Percentiles rank a stretch among this genome's conserved stretches.
Conservation (phyloP, 2,888 invertebrate genomes). For the Spatulosminthurus flaviceps region DNA sequence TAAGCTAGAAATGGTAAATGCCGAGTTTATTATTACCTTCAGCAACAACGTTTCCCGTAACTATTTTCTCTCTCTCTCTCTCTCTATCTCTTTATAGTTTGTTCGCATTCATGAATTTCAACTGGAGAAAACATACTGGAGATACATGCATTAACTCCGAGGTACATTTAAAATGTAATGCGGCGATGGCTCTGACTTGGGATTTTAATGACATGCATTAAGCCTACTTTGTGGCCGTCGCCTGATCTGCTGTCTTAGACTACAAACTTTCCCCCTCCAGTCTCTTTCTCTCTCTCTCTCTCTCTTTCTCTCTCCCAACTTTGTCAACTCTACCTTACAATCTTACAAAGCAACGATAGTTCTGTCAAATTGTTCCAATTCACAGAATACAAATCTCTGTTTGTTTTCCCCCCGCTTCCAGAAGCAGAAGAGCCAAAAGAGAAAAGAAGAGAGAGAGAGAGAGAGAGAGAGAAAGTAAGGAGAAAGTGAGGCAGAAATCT, state of each 20-base stretch:
- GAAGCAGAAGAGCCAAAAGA: neutral
- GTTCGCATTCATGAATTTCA: slow-evolving; percentile 25
- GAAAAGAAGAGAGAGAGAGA: no score
- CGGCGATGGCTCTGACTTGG: slow-evolving; percentile 42
- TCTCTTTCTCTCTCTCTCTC: no score
- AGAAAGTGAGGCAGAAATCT: no score
- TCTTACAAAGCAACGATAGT: slow-evolving; percentile 26
- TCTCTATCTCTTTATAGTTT: slow-evolving; percentile 12
- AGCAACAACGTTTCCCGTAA: slow-evolving; percentile 55
- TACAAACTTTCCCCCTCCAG: slow-evolving; percentile 38
- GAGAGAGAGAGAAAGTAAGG: no score
- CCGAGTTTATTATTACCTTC: slow-evolving; percentile 61
- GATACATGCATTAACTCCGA: slow-evolving; percentile 26
- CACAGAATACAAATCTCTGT: slow-evolving; percentile 42
- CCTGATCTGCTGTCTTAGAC: slow-evolving; percentile 43
- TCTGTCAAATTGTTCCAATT: slow-evolving; percentile 42
- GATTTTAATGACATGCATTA: slow-evolving; percentile 47
- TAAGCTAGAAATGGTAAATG: slow-evolving; percentile 60
- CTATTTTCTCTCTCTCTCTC: slow-evolving; percentile 41
- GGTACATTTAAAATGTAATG: slow-evolving; percentile 45
- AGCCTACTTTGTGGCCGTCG: slow-evolving; percentile 47
- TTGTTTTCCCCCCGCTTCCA: slow-evolving; percentile 21
- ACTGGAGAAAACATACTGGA: slow-evolving; percentile 16
- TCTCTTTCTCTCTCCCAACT: slow-evolving; percentile 42
- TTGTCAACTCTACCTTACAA: slow-evolving; percentile 39